Evolutionary conservation across 2,888 invertebrate species (phyloP), one percentile per base, ranked within the genome.

Genomic region (Hemicrepidius hirtus): DNA sequence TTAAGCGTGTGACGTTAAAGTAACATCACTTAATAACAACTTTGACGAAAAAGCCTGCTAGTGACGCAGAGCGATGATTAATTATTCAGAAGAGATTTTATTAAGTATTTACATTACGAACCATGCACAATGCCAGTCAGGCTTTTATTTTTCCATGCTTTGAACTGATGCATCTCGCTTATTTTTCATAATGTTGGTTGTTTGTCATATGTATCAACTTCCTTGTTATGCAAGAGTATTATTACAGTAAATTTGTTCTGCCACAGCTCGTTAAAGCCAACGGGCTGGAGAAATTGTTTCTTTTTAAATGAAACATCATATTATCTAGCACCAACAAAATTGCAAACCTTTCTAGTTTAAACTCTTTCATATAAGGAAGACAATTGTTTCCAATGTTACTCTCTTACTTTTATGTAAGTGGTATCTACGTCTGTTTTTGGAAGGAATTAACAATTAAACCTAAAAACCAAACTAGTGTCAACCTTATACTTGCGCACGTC

Each of bases 1-100:
- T 53, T 53, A 53, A 32, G 53, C 53, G 20, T 28, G 53, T 53
- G 53, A 32, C 53, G 53, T 53, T 53, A 53, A 53, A 53, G 24
- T 53, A 53, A 53, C 53, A 53, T 28, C 53, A 53, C 53, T 53
- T 53, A 53, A 24, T 53, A 53, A 53, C 53, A 53, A 53, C 53
- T 53, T 53, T 53, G 9, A 53, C 53, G 53, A 53, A 53, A 53
- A 53, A 53, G 53, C 28, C 53, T 53, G 53, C 28, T 16, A 28
- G n/a, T 53, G 53, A 53, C 32, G 28, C 16, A 3, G 24, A 24
- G 13, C 12, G 12, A 53, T 53, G 53, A 53, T 49, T 49, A 49
- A 49, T 49, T 49, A 49, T 53, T 53, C 28, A 53, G 53, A 13
- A 21, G 12, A 28, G 28, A 53, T 53, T 53, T 53, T 53, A 53